These are phyloP conservation scores for Apolygus lucorum DNA, from an alignment of 1,140 invertebrate genomes.

Conservation along the genomic window DNA sequence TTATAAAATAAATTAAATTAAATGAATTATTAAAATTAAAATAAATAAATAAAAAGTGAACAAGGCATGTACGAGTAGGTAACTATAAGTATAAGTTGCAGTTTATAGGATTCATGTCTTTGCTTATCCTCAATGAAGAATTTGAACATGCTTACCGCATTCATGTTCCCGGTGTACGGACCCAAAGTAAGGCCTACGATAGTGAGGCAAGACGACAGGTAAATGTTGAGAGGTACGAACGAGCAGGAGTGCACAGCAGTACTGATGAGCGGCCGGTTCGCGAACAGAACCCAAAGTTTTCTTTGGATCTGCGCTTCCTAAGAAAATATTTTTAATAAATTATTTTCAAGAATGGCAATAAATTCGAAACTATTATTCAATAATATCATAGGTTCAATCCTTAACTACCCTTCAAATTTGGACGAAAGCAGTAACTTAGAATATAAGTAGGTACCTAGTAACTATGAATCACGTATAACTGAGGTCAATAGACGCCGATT, in stretches of 20 bases:
- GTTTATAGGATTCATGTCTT: background rate
- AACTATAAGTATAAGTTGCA: background rate
- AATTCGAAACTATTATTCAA: too few relatives aligned
- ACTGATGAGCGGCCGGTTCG: slow-evolving; percentile 44
- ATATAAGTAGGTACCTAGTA: too few relatives aligned
- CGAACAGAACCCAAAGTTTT: slow-evolving; percentile 38
- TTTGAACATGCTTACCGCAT: background rate
- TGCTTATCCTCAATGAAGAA: too few relatives aligned
- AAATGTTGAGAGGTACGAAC: background rate
- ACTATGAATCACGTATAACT: too few relatives aligned
- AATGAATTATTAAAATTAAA: background rate
- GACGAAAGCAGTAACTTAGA: too few relatives aligned
- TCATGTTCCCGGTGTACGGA: slow-evolving; percentile 37
- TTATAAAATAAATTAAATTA: too few relatives aligned
- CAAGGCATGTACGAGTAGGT: background rate
- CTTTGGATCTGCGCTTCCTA: slow-evolving; percentile 38
- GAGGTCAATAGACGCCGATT: too few relatives aligned
- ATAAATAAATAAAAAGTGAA: background rate
- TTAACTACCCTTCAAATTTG: too few relatives aligned
- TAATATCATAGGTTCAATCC: too few relatives aligned
- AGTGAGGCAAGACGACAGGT: background rate
- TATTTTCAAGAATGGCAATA: too few relatives aligned
- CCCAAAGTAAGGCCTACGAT: slow-evolving; percentile 39
- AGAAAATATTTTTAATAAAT: too few relatives aligned
- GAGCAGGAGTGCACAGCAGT: background rate